Percentiles rank a stretch among this genome's conserved stretches.
Conservation (phyloP, 2,113 vertebrate species). For the Bettongia penicillata region DNA sequence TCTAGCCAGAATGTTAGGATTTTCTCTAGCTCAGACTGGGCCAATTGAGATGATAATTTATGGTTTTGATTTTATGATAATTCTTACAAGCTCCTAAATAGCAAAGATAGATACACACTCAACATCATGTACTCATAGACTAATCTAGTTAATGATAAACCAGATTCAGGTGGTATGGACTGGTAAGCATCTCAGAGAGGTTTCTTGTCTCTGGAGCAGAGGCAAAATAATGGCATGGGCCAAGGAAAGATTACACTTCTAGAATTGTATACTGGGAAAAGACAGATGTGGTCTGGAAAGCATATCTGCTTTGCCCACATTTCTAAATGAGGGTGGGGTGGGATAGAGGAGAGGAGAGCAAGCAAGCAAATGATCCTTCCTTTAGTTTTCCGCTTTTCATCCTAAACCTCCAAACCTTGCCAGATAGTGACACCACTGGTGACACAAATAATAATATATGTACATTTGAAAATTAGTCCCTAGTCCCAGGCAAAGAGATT, state of each 20-base stretch:
- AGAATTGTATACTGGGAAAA: background rate
- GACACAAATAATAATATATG: background rate
- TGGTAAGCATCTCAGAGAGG: too few species aligned
- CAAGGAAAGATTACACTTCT: background rate
- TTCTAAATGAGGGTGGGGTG: too few species aligned
- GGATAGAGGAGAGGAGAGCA: background rate
- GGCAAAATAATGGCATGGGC: background rate
- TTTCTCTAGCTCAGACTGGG: background rate
- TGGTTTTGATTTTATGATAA: background rate
- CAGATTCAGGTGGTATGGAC: background rate
- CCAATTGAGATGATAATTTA: background rate
- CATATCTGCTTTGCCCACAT: background rate
- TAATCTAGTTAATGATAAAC: background rate
- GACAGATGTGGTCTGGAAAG: background rate
- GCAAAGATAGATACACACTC: background rate
- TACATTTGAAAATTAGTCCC: conserved; percentile 22
- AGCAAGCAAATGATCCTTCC: background rate
- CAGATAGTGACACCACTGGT: background rate
- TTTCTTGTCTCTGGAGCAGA: background rate
- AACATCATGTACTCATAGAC: background rate
- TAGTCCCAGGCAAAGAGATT: conserved; percentile 4
- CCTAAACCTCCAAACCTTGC: background rate
- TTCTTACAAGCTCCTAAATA: background rate
- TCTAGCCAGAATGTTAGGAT: background rate
- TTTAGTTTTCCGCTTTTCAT: background rate